These are phyloP conservation scores for Mizuhopecten yessoensis DNA, from an alignment of 1,140 invertebrate species.

Conservation along the genomic window DNA sequence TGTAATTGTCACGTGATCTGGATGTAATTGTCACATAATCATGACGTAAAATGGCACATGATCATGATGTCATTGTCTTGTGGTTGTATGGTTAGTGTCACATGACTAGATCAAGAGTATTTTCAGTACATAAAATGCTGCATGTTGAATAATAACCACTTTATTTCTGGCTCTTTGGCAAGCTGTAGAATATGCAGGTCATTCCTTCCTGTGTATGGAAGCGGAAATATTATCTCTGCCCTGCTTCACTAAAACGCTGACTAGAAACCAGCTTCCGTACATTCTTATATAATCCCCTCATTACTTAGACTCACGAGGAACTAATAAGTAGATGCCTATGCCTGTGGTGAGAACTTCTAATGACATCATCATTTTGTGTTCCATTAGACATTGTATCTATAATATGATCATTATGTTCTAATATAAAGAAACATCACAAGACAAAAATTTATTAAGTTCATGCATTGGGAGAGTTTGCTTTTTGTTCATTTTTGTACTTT, in stretches of 20 bases:
- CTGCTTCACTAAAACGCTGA: conserved; percentile 24
- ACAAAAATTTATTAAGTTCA: not conserved
- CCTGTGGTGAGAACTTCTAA: not conserved
- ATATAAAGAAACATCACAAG: not conserved
- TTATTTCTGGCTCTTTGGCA: conserved; percentile 12
- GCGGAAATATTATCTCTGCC: not conserved
- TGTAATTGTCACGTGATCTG: not conserved
- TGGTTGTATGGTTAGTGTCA: conserved; percentile 7
- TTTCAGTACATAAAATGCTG: conserved; percentile 13
- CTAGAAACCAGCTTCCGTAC: not conserved
- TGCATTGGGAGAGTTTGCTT: no score
- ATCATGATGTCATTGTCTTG: conserved; percentile 25
- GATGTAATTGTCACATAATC: not conserved
- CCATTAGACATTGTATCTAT: no score
- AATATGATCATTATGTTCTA: no score
- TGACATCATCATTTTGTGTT: no score
- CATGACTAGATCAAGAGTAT: not conserved
- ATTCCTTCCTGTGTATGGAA: not conserved
- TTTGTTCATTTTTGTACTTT: no score
- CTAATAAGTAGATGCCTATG: not conserved
- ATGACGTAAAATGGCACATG: not conserved
- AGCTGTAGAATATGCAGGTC: not conserved
- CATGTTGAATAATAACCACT: not conserved
- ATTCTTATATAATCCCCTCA: no score
- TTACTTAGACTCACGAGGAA: not conserved